Percentiles rank a stretch among this genome's conserved stretches.
These are phyloP conservation scores for rabbit (Oryctolagus cuniculus) DNA, from an alignment of 2,113 vertebrate species.

Conservation along the genomic window DNA sequence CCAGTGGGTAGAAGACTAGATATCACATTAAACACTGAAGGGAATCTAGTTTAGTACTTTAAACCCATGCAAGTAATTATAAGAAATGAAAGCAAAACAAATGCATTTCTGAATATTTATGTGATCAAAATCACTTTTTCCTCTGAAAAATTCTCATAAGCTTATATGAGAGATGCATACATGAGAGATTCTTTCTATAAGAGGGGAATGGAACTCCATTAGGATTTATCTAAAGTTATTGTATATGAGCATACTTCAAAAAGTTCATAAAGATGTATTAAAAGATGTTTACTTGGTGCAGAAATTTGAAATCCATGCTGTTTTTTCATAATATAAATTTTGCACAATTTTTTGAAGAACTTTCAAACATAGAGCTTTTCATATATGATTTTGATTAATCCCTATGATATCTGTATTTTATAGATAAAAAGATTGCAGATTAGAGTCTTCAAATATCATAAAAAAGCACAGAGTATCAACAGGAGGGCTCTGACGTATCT, in stretches of 20 bases:
- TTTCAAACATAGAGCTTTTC: neutral
- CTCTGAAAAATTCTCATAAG: neutral
- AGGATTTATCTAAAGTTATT: neutral
- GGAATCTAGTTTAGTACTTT: neutral
- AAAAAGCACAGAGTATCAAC: neutral
- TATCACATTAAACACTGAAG: neutral
- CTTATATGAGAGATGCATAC: neutral
- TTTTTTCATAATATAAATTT: no score
- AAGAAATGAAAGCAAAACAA: constrained; percentile 14
- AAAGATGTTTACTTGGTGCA: no score
- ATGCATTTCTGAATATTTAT: neutral
- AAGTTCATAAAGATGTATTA: no score
- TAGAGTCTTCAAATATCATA: neutral
- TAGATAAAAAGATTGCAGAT: neutral
- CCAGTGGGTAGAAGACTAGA: neutral
- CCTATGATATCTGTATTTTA: neutral
- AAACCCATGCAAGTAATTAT: neutral
- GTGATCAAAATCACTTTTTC: neutral
- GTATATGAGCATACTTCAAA: no score
- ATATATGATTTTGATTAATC: constrained; percentile 5
- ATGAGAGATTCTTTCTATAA: neutral
- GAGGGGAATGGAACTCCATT: neutral
- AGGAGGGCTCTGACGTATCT: neutral
- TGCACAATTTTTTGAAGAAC: no score
- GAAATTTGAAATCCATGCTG: no score